Conservation (phyloP, 2,797 vertebrate species). For the Remorina albescens region DNA sequence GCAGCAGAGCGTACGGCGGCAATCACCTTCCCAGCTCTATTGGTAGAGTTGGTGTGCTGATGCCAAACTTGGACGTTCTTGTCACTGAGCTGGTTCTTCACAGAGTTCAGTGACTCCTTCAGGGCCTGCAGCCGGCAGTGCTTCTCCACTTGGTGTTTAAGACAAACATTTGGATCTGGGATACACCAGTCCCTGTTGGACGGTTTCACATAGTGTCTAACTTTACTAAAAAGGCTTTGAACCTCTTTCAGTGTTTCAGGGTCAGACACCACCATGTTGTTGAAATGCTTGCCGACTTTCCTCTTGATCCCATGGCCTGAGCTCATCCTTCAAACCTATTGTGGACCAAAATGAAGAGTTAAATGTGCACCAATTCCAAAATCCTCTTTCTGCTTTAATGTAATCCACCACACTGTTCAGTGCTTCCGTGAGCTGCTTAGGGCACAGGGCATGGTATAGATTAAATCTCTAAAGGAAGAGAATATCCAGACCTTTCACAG, state of each 20-base stretch:
- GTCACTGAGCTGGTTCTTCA: slow-evolving; percentile 94
- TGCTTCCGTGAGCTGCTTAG: slow-evolving; percentile 28
- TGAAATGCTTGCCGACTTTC: slow-evolving; percentile 58
- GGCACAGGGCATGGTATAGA: slow-evolving; percentile 9
- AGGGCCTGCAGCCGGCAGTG: slow-evolving; percentile 85
- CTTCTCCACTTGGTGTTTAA: slow-evolving; percentile 77
- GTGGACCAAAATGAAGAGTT: slow-evolving; percentile 25
- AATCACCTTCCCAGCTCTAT: slow-evolving; percentile 92
- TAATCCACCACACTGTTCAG: slow-evolving; percentile 22
- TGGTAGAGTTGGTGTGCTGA: slow-evolving; percentile 94
- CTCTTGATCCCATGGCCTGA: slow-evolving; percentile 65
- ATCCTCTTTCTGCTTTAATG: slow-evolving; percentile 15
- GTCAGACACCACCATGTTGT: slow-evolving; percentile 69
- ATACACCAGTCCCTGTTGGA: slow-evolving; percentile 85
- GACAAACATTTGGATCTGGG: slow-evolving; percentile 83
- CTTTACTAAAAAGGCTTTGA: slow-evolving; percentile 89
- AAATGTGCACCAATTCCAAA: slow-evolving; percentile 19
- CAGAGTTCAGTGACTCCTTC: slow-evolving; percentile 91
- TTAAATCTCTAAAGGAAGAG: slow-evolving; percentile 13
- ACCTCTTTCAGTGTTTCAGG: slow-evolving; percentile 84
- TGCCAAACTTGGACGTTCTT: slow-evolving; percentile 95
- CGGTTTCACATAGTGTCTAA: slow-evolving; percentile 86
- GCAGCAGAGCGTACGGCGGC: slow-evolving; percentile 84
- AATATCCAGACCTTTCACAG: slow-evolving; percentile 37
- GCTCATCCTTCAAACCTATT: slow-evolving; percentile 79